Base-by-base conservation (phyloP, 2,113 vertebrate genomes). In the Taurulus bubalis region DNA sequence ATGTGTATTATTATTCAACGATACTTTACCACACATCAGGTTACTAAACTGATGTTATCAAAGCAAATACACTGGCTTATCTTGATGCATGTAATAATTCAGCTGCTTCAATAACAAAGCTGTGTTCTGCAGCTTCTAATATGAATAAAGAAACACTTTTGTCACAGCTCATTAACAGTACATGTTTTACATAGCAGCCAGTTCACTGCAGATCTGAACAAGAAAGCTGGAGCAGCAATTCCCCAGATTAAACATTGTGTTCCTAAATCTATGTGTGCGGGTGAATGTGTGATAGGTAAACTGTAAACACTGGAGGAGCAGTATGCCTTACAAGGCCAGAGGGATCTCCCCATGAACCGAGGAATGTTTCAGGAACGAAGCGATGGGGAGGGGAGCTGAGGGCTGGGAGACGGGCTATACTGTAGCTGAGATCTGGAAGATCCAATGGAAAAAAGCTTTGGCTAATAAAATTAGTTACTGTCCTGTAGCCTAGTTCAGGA, bases 321-420 rank as follows among this genome's bases (percentile, higher is more conserved):
- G 87, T 88, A 91, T 86, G 89, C 94, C 94, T 95, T 95, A 95
- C 92, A 95, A 92, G 95, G 95, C 80, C 78, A 90, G 85, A 81
- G 90, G 94, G 91, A 93, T 94, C 92, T 95, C 94, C 93, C 92
- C 71, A 64, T 90, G 87, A 82, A 87, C 73, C 5, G 24, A 90
- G 94, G 94, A 94, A 94, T 95, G 94, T 87, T 85, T 84, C 38
- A 82, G 65, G 58, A 87, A 79, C 67, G 10, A 84, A 79, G 79
- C n/a, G 24, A 71, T 55, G 72, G 62, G 76, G 77, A 84, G 82
- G 79, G 79, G 79, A 60, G 75, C 63, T 18, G 58, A 65, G 81
- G 67, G 58, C 68, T 56, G 51, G 63, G 82, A 85, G 85, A 67
- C 26, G 26, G 53, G 82, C 78, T 51, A 40, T 53, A 64, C 71